Base-by-base conservation (phyloP, 1,140 invertebrate genomes). In the Nephila pilipes region DNA sequence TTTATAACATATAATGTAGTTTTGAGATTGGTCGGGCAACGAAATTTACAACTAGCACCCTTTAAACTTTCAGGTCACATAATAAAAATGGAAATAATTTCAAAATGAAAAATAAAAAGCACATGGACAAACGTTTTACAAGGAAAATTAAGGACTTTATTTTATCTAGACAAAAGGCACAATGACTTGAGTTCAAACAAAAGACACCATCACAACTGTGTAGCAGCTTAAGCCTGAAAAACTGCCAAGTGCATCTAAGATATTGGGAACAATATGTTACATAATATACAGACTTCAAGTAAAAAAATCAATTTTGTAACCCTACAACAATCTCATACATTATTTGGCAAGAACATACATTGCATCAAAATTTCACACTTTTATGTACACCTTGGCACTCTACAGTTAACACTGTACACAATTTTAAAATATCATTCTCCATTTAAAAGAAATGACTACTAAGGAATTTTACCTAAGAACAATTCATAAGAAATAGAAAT, bases 91-190 rank as follows among this genome's bases (percentile, higher is more conserved):
- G 6, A 46, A 6, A 46, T 46, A 6, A 46, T 46, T 46, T 46
- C 12, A 46, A 10, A 46, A 65, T 12, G 2, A 65, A 25, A 10
- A 65, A 65, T n/a, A 65, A 65, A 65, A n/a, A 32, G 20, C 29
- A 75, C 32, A 36, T 2, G n/a, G 29, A 75, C 69, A 75, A 75
- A 10, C 18, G 12, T 18, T 75, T 75, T 75, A 75, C 69, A 88
- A 88, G 38, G 63, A 69, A 85, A 88, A 88, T 83, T 83, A 32
- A 88, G 87, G 88, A 80, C 20, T 90, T 90, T 90, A 57, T 80
- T 90, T 55, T 83, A 58, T 54, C 88, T 90, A 90, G 60, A 90
- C 88, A 90, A 90, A 90, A 90, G 88, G 88, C 88, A 90, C 88
- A 90, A 90, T 90, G 88, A 90, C 75, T 90, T 79, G 65, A 90